Conservation (phyloP, 2,797 vertebrate genomes). For the Falco biarmicus region DNA sequence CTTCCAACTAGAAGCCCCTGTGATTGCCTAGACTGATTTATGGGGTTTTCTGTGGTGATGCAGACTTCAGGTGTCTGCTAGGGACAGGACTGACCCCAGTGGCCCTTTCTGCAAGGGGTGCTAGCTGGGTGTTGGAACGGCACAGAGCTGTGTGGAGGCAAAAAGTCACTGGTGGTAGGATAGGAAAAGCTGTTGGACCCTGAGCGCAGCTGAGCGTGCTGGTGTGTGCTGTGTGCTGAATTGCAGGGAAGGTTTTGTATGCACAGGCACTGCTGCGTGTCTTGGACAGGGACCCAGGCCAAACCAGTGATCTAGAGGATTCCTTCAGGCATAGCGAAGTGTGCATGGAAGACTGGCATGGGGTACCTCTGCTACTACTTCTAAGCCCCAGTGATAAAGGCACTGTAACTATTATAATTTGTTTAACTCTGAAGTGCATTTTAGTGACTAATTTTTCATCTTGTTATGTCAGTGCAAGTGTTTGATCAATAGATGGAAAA, state of each 20-base stretch:
- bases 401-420: not conserved
- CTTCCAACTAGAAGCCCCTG: not conserved
- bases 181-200: not conserved
- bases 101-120: no score
- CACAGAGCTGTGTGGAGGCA: not conserved
- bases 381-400: not conserved
- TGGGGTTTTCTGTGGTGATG: not conserved
- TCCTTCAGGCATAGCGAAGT: not conserved
- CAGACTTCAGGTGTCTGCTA: not conserved
- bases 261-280: not conserved
- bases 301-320: not conserved
- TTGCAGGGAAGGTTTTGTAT: accelerated
- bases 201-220: not conserved
- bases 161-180: not conserved
- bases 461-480: not conserved
- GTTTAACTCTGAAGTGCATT: not conserved
- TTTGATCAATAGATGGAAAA: not conserved
- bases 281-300: not conserved
- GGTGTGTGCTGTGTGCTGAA: not conserved
- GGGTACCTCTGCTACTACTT: not conserved
- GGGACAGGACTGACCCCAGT: not conserved
- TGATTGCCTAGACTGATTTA: not conserved
- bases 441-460: not conserved
- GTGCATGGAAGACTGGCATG: no score
- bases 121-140: not conserved